Percentiles rank a stretch among this genome's conserved stretches.
Evolutionary conservation across 2,888 invertebrate species (phyloP).

Genomic region (Callinectes sapidus): DNA sequence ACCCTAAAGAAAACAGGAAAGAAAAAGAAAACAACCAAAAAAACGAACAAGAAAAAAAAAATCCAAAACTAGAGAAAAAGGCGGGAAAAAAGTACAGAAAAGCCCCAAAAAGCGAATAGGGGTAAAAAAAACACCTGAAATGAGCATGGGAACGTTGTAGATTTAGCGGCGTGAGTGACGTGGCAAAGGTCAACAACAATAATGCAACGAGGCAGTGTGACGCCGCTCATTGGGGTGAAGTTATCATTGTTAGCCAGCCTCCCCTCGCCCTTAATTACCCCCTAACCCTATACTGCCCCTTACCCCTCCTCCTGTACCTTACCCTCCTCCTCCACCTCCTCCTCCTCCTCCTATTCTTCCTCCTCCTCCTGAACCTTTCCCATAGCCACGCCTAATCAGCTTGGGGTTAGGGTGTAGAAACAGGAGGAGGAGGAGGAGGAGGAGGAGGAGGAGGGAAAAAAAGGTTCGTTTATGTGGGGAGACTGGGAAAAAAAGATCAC

Average conservation of each 20-base stretch:
- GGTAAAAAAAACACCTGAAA: background rate
- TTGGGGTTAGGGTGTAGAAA: background rate
- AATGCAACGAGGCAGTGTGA: background rate
- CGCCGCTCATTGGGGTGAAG: background rate
- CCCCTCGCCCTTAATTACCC: background rate
- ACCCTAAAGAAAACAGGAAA: too few relatives aligned
- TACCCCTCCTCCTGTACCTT: background rate
- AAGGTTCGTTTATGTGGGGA: background rate
- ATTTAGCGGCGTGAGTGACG: background rate
- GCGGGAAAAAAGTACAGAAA: background rate
- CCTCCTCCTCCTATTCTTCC: background rate
- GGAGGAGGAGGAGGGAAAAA: background rate
- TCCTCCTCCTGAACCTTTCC: background rate
- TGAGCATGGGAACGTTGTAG: background rate
- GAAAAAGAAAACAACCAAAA: too few relatives aligned
- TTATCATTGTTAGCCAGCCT: slow-evolving; percentile 7
- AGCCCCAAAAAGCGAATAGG: background rate
- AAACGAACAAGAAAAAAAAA: too few relatives aligned
- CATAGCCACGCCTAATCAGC: slow-evolving; percentile 6
- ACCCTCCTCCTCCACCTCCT: slow-evolving; percentile 10
- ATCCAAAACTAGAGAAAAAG: too few relatives aligned
- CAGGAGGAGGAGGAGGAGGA: background rate
- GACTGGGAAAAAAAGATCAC: background rate
- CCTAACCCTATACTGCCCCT: background rate
- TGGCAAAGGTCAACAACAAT: slow-evolving; percentile 10